Conservation (phyloP, 2,113 vertebrate species). For the Sterna hirundo region DNA sequence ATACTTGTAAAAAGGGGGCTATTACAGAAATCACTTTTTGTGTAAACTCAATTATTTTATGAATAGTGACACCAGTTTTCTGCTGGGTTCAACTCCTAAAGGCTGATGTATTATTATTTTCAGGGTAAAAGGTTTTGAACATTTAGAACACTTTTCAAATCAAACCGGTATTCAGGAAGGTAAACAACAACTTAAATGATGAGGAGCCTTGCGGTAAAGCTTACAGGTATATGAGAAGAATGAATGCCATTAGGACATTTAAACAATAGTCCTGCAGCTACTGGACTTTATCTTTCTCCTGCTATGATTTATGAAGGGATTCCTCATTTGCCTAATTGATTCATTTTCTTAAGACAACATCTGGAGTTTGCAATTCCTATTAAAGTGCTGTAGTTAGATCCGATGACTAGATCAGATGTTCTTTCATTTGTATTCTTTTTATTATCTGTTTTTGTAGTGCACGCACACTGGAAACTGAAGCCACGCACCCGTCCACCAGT, state of each 20-base stretch:
- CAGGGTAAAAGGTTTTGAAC: conserved; percentile 71
- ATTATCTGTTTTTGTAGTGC: conserved; percentile 11
- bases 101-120: conserved; percentile 74
- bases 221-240: conserved; percentile 20
- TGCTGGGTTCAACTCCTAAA: conserved; percentile 75
- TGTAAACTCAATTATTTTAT: conserved; percentile 93
- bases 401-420: conserved; percentile 70
- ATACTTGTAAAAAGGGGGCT: conserved; percentile 85
- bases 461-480: not conserved
- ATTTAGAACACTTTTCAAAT: conserved; percentile 64
- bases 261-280: not conserved
- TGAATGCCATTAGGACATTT: not conserved
- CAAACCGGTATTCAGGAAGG: conserved; percentile 65
- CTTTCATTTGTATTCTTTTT: conserved; percentile 48
- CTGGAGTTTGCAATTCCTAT: conserved; percentile 72
- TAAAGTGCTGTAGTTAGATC: conserved; percentile 70
- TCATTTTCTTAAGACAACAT: conserved; percentile 74
- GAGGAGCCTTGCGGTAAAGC: conserved; percentile 13
- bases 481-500: not conserved
- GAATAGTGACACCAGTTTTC: conserved; percentile 89
- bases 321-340: conserved; percentile 77
- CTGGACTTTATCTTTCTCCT: conserved; percentile 25
- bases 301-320: conserved; percentile 60
- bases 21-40: conserved; percentile 85
- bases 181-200: conserved; percentile 66